phyloP scores from a whole-genome alignment of 2,888 invertebrate species.

The Geophilus truncorum region DNA sequence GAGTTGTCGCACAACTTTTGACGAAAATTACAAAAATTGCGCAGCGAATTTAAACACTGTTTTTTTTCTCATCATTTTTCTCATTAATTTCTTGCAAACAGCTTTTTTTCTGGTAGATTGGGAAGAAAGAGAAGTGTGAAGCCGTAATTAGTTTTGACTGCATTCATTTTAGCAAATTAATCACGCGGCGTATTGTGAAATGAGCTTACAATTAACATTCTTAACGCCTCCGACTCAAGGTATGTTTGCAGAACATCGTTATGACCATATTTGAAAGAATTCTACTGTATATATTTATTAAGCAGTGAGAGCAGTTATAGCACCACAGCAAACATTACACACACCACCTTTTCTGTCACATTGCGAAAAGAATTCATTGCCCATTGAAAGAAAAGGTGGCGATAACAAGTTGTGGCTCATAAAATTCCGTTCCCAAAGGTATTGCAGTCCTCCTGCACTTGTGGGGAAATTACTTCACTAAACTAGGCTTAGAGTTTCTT shows the following conservation, averaged over 20 bases:
- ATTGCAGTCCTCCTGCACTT: not conserved
- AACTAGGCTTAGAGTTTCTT: not conserved
- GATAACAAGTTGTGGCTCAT: constrained; percentile 16
- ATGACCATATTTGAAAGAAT: not conserved
- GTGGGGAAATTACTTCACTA: not conserved
- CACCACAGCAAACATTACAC: not conserved
- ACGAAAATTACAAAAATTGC: not conserved
- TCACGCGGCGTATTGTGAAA: not conserved
- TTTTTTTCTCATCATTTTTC: not conserved
- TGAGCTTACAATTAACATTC: not conserved
- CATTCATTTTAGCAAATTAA: not conserved
- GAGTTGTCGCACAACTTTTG: too few species aligned
- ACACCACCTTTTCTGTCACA: not conserved
- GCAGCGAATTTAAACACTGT: not conserved
- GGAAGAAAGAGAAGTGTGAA: not conserved
- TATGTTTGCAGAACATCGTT: not conserved
- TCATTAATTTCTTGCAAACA: not conserved
- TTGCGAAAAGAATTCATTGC: constrained; percentile 1
- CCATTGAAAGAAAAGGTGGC: constrained; percentile 2
- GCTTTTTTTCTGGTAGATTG: not conserved
- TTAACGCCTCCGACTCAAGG: not conserved
- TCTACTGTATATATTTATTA: not conserved
- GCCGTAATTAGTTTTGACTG: constrained; percentile 2
- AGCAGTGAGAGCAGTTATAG: not conserved
- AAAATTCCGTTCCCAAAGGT: not conserved